phyloP scores from a whole-genome alignment of 2,797 vertebrate genomes.

The Protonibea diacanthus region DNA sequence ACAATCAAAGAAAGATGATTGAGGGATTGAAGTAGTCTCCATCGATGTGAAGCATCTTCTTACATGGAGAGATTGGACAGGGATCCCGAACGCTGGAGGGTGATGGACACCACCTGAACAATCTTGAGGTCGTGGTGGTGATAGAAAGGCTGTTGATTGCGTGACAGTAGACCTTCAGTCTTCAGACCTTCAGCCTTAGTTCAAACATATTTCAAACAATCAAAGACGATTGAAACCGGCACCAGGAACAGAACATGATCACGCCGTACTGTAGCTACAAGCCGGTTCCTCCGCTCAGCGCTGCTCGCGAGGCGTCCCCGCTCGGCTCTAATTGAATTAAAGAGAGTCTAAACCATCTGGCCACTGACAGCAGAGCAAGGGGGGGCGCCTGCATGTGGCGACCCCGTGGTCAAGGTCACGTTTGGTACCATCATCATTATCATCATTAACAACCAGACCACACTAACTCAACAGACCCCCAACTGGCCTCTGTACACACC shows the following conservation, averaged over 20 bases:
- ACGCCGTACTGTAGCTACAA: not conserved
- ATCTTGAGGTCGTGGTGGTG: not conserved
- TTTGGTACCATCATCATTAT: slow-evolving; percentile 69
- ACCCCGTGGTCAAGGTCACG: slow-evolving; percentile 66
- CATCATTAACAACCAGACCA: slow-evolving; percentile 68
- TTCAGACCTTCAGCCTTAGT: too few species aligned
- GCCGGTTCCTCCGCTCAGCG: slow-evolving; percentile 10
- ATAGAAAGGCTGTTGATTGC: too few species aligned
- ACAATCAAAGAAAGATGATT: not conserved
- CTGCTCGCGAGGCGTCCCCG: slow-evolving; percentile 19
- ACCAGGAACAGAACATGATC: not conserved
- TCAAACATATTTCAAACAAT: too few species aligned
- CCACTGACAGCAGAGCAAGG: slow-evolving; percentile 64
- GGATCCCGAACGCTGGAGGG: not conserved
- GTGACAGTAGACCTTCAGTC: too few species aligned
- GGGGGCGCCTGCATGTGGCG: slow-evolving; percentile 32
- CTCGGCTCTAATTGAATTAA: slow-evolving; percentile 71
- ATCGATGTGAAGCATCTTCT: not conserved
- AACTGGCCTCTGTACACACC: slow-evolving; percentile 44
- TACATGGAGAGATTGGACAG: not conserved
- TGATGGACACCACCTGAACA: not conserved
- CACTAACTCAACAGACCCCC: slow-evolving; percentile 63
- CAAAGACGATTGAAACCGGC: too few species aligned
- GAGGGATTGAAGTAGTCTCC: not conserved
- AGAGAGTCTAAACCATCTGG: slow-evolving; percentile 73